These are phyloP conservation scores for Chaetura pelagica DNA, from an alignment of 2,113 vertebrate species.

Conservation along the genomic window DNA sequence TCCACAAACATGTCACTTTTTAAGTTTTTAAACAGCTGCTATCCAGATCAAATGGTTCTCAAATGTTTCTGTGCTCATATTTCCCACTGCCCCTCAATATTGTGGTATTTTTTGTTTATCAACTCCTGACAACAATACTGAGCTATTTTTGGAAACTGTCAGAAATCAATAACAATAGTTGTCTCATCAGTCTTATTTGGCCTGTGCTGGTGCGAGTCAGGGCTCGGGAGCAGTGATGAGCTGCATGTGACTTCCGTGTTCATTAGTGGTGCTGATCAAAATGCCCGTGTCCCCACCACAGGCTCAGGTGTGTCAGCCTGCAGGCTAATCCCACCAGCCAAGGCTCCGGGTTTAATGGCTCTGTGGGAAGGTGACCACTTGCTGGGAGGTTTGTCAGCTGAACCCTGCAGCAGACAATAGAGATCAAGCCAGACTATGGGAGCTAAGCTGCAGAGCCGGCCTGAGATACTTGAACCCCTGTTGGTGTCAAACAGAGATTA, in stretches of 20 bases:
- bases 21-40: background rate
- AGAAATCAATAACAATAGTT: slow-evolving; percentile 69
- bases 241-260: slow-evolving; percentile 79
- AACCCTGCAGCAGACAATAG: slow-evolving; percentile 71
- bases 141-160: slow-evolving; percentile 61
- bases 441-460: slow-evolving; percentile 71
- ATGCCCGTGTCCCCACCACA: slow-evolving; percentile 66
- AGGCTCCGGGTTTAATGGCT: slow-evolving; percentile 77
- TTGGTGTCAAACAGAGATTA: slow-evolving; percentile 69
- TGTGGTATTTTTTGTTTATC: slow-evolving; percentile 20
- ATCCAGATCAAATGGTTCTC: background rate
- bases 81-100: background rate
- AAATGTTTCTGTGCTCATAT: background rate
- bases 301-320: slow-evolving; percentile 82
- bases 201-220: slow-evolving; percentile 46
- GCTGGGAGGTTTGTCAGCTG: slow-evolving; percentile 72
- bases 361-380: slow-evolving; percentile 70
- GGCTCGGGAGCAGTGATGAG: slow-evolving; percentile 73
- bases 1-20: background rate
- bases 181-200: slow-evolving; percentile 63
- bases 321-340: slow-evolving; percentile 78
- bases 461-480: slow-evolving; percentile 66
- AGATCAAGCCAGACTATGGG: slow-evolving; percentile 73
- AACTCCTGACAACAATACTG: background rate
- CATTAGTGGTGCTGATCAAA: slow-evolving; percentile 79